These are phyloP conservation scores for Petrosia ficiformis DNA, from an alignment of 37 sponge, comb jelly and placozoan genomes.

Conservation along the genomic window DNA sequence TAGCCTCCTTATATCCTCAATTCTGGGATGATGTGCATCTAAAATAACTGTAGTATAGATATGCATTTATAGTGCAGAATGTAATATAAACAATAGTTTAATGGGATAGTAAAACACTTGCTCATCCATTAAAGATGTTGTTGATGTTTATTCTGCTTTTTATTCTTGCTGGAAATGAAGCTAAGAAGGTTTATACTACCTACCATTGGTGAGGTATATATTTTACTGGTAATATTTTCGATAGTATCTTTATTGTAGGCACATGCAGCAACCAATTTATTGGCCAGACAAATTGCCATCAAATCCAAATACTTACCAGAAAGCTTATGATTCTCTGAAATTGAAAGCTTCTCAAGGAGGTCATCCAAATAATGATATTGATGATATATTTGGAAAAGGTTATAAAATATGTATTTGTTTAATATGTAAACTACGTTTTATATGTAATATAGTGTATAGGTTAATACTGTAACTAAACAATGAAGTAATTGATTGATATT, in stretches of 20 bases:
- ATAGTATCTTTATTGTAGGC: slow-evolving; percentile 20
- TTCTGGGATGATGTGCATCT: too few relatives aligned
- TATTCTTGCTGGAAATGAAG: not conserved
- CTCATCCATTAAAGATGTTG: too few relatives aligned
- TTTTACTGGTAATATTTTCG: not conserved
- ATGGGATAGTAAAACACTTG: too few relatives aligned
- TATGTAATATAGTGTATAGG: too few relatives aligned
- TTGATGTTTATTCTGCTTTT: too few relatives aligned
- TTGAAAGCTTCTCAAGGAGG: slow-evolving; percentile 47
- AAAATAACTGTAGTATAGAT: too few relatives aligned
- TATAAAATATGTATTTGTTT: not conserved
- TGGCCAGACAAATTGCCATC: slow-evolving; percentile 59
- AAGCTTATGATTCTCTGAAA: slow-evolving; percentile 56
- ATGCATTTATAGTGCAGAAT: too few relatives aligned
- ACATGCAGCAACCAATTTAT: slow-evolving; percentile 67
- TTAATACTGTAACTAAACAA: not conserved
- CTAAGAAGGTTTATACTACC: not conserved
- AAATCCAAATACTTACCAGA: slow-evolving; percentile 58
- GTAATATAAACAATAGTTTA: too few relatives aligned
- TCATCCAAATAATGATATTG: slow-evolving; percentile 47
- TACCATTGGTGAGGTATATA: not conserved
- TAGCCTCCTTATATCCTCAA: too few relatives aligned
- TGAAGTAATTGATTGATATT: too few relatives aligned
- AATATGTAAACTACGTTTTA: not conserved
- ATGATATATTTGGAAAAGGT: slow-evolving; percentile 66